Conservation (phyloP, 2,797 vertebrate genomes). For the Xenentodon cancila region DNA sequence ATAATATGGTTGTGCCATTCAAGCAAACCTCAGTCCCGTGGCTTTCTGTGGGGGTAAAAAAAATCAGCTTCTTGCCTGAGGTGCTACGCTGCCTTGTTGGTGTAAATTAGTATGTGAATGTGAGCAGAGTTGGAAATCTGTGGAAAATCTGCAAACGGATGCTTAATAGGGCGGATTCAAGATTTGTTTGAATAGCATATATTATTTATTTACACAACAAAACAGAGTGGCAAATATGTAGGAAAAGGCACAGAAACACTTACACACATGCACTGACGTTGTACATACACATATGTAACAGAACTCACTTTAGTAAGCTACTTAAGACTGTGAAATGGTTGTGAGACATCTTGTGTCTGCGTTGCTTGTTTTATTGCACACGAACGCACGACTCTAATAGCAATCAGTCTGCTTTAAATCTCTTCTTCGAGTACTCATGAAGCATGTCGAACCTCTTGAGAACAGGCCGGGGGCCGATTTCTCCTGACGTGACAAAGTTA, state of each 20-base stretch:
- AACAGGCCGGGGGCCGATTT: constrained; percentile 1
- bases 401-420: constrained; percentile 48
- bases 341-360: constrained; percentile 68
- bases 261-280: constrained; percentile 56
- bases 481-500: constrained; percentile 20
- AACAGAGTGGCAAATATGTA: constrained; percentile 50
- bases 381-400: constrained; percentile 53
- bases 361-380: constrained; percentile 58
- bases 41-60: constrained; percentile 48
- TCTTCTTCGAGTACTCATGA: constrained; percentile 39
- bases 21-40: constrained; percentile 67
- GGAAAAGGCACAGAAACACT: constrained; percentile 56
- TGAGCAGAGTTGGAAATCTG: constrained; percentile 50
- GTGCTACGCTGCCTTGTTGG: constrained; percentile 52
- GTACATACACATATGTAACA: constrained; percentile 65
- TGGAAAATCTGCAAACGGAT: constrained; percentile 38
- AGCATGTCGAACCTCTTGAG: constrained; percentile 51
- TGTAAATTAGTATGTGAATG: constrained; percentile 52
- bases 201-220: constrained; percentile 69
- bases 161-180: constrained; percentile 37
- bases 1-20: constrained; percentile 73
- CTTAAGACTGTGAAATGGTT: constrained; percentile 65
- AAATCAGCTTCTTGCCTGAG: constrained; percentile 46
- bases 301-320: constrained; percentile 60
- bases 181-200: constrained; percentile 76